phyloP scores from a whole-genome alignment of 1,140 invertebrate genomes.

The Hypsibius dujardini region DNA sequence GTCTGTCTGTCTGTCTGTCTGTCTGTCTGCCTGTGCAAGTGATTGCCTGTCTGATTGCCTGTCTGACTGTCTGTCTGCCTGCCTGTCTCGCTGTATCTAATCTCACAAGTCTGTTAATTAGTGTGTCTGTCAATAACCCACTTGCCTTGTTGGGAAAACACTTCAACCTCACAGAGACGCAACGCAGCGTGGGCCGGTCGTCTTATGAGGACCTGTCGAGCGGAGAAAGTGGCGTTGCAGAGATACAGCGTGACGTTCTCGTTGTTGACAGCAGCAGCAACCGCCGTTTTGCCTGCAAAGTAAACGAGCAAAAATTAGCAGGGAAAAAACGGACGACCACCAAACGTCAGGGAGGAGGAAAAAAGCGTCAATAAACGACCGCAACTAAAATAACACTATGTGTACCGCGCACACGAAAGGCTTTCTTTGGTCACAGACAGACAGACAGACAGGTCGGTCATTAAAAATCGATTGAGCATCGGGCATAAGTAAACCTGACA shows the following conservation, averaged over 20 bases:
- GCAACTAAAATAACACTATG: too few species aligned
- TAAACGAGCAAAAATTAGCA: not conserved
- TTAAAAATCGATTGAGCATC: too few species aligned
- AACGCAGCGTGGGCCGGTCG: not conserved
- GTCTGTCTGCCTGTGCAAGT: not conserved
- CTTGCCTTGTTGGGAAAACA: slow-evolving; percentile 10
- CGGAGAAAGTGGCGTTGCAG: not conserved
- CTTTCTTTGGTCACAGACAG: too few species aligned
- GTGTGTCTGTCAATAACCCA: too few species aligned
- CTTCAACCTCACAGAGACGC: slow-evolving; percentile 13
- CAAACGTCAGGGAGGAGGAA: too few species aligned
- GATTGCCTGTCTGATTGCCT: too few species aligned
- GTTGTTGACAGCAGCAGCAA: not conserved
- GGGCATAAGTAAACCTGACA: too few species aligned
- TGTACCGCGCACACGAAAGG: too few species aligned
- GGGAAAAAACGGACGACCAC: not conserved
- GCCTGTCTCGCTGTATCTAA: not conserved
- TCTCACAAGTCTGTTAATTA: not conserved
- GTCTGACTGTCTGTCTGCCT: too few species aligned
- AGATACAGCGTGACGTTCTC: slow-evolving; percentile 5
- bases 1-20: not conserved
- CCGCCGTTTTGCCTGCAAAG: not conserved
- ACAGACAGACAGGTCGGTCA: too few species aligned
- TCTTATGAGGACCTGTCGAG: slow-evolving; percentile 7
- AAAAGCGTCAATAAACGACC: too few species aligned